Evolutionary conservation across 2,113 vertebrate genomes (phyloP).

Genomic region (Alces alces): DNA sequence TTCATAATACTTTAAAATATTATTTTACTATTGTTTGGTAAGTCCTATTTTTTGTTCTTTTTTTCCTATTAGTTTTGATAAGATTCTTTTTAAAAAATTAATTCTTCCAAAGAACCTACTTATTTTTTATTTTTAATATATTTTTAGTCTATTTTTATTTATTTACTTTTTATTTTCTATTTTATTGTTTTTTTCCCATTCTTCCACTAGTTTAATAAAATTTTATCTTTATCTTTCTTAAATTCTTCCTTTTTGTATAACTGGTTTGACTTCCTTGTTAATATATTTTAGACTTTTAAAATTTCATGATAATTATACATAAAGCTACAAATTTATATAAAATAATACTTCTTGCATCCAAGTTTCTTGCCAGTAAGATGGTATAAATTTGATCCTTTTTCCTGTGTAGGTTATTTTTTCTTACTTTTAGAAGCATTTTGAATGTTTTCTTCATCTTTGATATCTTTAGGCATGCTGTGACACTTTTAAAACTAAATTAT

Average conservation of each 20-base stretch:
- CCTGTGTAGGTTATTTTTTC: background rate
- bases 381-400: background rate
- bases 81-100: background rate
- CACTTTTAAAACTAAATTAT: background rate
- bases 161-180: background rate
- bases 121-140: background rate
- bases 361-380: background rate
- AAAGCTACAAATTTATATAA: background rate
- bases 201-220: background rate
- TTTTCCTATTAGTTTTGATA: background rate
- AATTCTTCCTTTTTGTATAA: background rate
- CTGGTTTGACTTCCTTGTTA: background rate
- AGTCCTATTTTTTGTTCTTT: background rate
- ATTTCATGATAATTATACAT: background rate
- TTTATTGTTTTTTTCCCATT: background rate
- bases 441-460: background rate
- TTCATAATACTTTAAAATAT: background rate
- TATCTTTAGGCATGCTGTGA: background rate
- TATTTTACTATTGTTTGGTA: background rate
- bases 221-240: background rate
- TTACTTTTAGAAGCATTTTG: background rate
- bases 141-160: background rate
- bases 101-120: background rate
- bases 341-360: background rate
- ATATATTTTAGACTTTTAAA: background rate